Percentiles rank a stretch among this genome's conserved stretches.
phyloP scores from a whole-genome alignment of 2,797 vertebrate species.

The Muscicapa comitata region DNA sequence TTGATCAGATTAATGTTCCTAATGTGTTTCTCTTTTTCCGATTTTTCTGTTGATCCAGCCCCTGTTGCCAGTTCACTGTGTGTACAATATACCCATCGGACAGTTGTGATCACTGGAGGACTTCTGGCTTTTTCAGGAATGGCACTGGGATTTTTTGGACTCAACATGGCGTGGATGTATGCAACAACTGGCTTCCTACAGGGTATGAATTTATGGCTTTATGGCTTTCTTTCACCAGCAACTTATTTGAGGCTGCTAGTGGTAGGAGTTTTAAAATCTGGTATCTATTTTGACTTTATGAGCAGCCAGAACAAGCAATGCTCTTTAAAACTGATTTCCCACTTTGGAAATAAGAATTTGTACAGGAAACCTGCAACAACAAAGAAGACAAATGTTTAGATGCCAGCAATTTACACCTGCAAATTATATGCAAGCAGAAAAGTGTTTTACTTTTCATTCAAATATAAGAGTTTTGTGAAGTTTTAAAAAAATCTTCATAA shows the following conservation, averaged over 20 bases:
- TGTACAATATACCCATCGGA: conserved; percentile 4
- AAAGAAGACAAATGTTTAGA: neutral
- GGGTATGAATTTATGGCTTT: neutral
- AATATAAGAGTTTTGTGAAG: neutral
- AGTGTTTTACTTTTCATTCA: neutral
- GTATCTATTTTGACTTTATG: neutral
- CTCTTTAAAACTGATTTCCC: neutral
- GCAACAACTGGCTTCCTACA: conserved; percentile 30
- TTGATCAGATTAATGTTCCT: neutral
- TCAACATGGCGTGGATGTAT: conserved; percentile 52
- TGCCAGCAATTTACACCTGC: neutral
- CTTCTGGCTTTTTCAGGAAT: conserved; percentile 53
- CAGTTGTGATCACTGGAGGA: conserved; percentile 44
- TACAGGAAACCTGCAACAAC: neutral
- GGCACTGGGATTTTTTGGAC: conserved; percentile 43
- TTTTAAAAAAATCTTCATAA: neutral
- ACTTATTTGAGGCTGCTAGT: neutral
- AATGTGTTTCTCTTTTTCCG: neutral
- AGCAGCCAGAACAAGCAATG: neutral
- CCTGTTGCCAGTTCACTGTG: conserved; percentile 42
- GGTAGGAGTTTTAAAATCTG: neutral
- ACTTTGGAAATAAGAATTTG: neutral
- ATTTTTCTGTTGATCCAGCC: neutral
- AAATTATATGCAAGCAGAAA: neutral
- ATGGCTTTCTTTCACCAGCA: neutral